Evolutionary conservation across 1,140 invertebrate genomes (phyloP), one percentile per base, ranked within the genome.

Genomic region (Trachymyrmex cornetzi): DNA sequence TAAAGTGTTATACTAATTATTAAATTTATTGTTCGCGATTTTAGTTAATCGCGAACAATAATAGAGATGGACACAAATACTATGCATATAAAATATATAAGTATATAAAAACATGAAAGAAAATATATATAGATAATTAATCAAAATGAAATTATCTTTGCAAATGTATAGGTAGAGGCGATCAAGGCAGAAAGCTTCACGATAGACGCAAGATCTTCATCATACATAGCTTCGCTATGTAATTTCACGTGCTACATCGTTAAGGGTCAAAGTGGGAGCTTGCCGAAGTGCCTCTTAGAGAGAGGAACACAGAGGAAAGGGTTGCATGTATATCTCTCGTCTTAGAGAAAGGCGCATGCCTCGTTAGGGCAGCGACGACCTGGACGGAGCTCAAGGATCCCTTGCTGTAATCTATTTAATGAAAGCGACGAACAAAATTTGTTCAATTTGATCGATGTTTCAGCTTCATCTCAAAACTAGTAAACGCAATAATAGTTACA

Each of bases 371-470:
- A 24, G 11, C 44, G n/a, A 55, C 72, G 16, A 53, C n/a, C 72
- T 64, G 34, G 11, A 84, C 30, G n/a, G 53, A 71, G 11, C 55
- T 82, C 79, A 44, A 44, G 38, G 79, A 82, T 74, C 14, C 77
- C 44, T 22, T 34, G 63, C 27, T 82, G 19, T 72, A 72, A 84
- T 84, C 55, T 84, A 48, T 63, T 84, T 84, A 84, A 84, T 74
- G 80, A 84, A 84, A 84, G 69, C 27, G 55, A 27, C 55, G 2
- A 48, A 48, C 19, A 71, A 53, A 81, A 72, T 34, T 34, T 48
- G 16, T 72, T 82, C 34, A 14, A 82, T 19, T 61, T 34, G 24
- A 24, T 59, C 34, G 1, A 19, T 11, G 27, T 67, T 80, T 55
- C 57, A 34, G 2, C n/a, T 50, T 74, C 30, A 27, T 50, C 38